A percentile compares a stretch with the other conserved stretches of the same genome.
Evolutionary conservation across 92 coral and sea anemone species (phyloP).

Genomic region (Parazoanthus atlanticus): DNA sequence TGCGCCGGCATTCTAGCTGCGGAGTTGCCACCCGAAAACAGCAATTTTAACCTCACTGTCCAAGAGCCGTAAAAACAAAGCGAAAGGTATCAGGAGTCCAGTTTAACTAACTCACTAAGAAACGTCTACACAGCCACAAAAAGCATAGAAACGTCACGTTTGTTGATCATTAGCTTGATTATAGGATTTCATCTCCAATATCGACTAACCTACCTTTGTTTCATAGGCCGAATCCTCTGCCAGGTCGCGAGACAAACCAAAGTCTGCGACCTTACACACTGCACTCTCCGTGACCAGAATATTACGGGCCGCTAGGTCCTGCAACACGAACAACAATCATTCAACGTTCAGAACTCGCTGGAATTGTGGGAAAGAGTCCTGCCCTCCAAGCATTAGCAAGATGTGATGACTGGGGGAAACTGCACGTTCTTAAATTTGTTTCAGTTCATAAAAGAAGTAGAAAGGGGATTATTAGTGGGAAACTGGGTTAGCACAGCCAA

Average conservation of each 20-base stretch:
- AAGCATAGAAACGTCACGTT: background rate
- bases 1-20: too few relatives aligned
- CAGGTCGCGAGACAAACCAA: conserved; percentile 75
- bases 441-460: too few relatives aligned
- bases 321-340: background rate
- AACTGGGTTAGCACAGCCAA: too few relatives aligned
- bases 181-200: background rate
- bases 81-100: too few relatives aligned
- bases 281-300: conserved; percentile 61
- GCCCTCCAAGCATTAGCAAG: too few relatives aligned
- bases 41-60: too few relatives aligned
- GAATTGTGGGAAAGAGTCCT: background rate
- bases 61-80: too few relatives aligned
- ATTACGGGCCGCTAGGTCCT: conserved; percentile 86
- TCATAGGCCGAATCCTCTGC: conserved; percentile 51
- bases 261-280: conserved; percentile 71
- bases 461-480: too few relatives aligned
- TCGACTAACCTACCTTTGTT: conserved; percentile 43
- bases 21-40: too few relatives aligned
- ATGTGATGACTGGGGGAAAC: too few relatives aligned
- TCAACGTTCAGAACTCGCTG: background rate
- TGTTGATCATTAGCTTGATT: background rate
- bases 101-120: too few relatives aligned
- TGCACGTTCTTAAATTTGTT: too few relatives aligned
- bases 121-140: background rate